Percentiles rank a stretch among this genome's conserved stretches.
Evolutionary conservation across 2,888 invertebrate genomes (phyloP).

Genomic region (Eulithis prunata): DNA sequence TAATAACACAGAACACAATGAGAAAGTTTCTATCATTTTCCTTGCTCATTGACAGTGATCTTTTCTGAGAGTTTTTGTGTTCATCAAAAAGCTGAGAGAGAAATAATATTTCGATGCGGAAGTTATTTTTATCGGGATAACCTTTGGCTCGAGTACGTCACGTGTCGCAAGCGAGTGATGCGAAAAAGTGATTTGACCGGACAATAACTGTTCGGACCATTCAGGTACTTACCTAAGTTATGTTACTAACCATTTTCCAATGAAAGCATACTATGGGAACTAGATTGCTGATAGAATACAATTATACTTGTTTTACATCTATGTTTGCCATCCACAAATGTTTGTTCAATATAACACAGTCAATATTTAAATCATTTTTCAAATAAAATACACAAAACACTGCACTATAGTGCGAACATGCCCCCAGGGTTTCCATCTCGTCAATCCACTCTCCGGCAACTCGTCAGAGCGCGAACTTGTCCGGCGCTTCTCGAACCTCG

Average conservation of each 20-base stretch:
- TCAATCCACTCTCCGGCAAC: slow-evolving; percentile 32
- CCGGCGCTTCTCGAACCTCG: slow-evolving; percentile 15
- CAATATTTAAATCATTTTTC: slow-evolving; percentile 4
- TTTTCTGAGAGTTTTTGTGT: slow-evolving; percentile 2
- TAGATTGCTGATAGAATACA: no score
- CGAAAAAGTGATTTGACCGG: background rate
- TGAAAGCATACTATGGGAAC: no score
- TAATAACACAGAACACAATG: no score
- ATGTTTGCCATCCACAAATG: no score
- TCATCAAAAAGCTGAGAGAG: slow-evolving; percentile 5
- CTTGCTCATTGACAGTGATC: no score
- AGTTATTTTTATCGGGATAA: slow-evolving; percentile 26
- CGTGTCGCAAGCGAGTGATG: slow-evolving; percentile 13
- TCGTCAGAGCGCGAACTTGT: slow-evolving; percentile 35
- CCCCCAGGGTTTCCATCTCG: slow-evolving; percentile 32
- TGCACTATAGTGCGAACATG: slow-evolving; percentile 25
- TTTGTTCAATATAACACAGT: no score
- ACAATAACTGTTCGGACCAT: no score
- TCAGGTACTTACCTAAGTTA: no score
- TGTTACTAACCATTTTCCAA: background rate
- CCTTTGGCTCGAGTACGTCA: slow-evolving; percentile 21
- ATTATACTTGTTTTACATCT: no score
- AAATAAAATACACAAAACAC: slow-evolving; percentile 8
- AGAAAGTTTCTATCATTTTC: no score
- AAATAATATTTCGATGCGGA: slow-evolving; percentile 5